Conservation (phyloP, 2,113 vertebrate genomes). For the Caranx ignobilis region DNA sequence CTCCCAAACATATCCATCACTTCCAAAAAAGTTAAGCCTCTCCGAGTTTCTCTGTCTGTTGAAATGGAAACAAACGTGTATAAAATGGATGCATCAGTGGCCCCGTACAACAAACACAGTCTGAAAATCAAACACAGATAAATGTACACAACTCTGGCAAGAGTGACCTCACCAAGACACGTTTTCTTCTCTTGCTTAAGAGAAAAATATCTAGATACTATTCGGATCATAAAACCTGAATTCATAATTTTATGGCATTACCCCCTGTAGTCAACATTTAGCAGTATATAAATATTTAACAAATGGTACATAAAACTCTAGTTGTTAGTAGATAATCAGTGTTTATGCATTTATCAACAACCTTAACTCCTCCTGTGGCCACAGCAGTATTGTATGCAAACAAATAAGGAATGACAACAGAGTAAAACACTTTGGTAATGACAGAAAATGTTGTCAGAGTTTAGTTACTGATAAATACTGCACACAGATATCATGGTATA, state of each 20-base stretch:
- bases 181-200: slow-evolving; percentile 24
- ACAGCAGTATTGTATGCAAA: not conserved
- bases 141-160: slow-evolving; percentile 43
- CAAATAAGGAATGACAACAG: not conserved
- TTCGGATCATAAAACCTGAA: not conserved
- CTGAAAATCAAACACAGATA: slow-evolving; percentile 37
- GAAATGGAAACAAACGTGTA: slow-evolving; percentile 47
- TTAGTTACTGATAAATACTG: not conserved
- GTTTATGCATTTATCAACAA: not conserved
- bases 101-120: slow-evolving; percentile 56
- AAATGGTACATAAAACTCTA: not conserved
- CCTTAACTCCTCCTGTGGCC: not conserved
- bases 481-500: not conserved
- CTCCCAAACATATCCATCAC: slow-evolving; percentile 42
- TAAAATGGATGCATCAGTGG: slow-evolving; percentile 47
- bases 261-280: not conserved
- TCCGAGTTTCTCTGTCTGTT: slow-evolving; percentile 36
- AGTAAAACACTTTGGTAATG: not conserved
- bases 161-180: slow-evolving; percentile 8
- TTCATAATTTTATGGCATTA: not conserved
- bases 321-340: not conserved
- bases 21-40: slow-evolving; percentile 34
- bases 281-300: not conserved
- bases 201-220: not conserved
- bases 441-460: not conserved